phyloP scores from a whole-genome alignment of 2,888 invertebrate species.

The Ochropacha duplaris region DNA sequence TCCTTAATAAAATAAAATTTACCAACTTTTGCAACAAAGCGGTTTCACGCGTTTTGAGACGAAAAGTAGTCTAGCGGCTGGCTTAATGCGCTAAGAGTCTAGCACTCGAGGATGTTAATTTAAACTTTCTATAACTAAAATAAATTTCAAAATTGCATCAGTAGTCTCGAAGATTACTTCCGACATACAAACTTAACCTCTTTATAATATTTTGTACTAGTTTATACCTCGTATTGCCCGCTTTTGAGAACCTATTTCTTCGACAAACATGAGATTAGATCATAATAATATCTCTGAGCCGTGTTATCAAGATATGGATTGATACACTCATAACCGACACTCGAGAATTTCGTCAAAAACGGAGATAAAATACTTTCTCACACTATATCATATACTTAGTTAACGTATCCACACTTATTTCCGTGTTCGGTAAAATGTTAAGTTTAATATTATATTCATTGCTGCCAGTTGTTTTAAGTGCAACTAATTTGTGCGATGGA shows the following conservation, averaged over 20 bases:
- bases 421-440: conserved; percentile 40
- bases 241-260: background rate
- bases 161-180: too few relatives aligned
- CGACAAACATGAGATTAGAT: background rate
- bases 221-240: too few relatives aligned
- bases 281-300: conserved; percentile 10
- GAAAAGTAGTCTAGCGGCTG: too few relatives aligned
- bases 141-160: too few relatives aligned
- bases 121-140: too few relatives aligned
- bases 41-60: too few relatives aligned
- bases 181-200: too few relatives aligned
- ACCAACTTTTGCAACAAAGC: too few relatives aligned
- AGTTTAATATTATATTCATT: conserved; percentile 36
- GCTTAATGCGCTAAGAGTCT: too few relatives aligned
- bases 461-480: conserved; percentile 40
- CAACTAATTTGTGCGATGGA: conserved; percentile 42
- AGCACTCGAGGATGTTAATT: too few relatives aligned
- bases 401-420: background rate
- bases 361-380: conserved; percentile 41
- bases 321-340: conserved; percentile 19
- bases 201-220: too few relatives aligned
- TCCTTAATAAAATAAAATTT: too few relatives aligned
- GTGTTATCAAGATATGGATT: conserved; percentile 27
- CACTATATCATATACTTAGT: conserved; percentile 16
- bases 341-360: conserved; percentile 14